Conservation (phyloP, 2,888 invertebrate genomes). For the Orchesellides sinensis region DNA sequence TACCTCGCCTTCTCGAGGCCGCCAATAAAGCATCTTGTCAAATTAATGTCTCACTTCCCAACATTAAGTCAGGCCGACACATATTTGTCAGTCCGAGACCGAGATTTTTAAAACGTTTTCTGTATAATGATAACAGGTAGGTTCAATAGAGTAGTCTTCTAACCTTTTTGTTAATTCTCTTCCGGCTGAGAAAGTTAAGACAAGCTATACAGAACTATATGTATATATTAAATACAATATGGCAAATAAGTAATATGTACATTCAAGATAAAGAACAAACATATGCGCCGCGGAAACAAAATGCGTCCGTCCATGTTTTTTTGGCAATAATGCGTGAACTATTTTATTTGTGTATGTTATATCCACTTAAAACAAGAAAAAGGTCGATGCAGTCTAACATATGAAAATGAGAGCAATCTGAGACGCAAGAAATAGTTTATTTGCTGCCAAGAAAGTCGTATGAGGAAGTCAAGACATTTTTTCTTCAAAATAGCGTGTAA, state of each 20-base stretch:
- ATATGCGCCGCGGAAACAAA: constrained; percentile 14
- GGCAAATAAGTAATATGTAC: neutral
- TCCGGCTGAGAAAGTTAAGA: too few species aligned
- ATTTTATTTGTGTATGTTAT: neutral
- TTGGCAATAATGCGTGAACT: constrained; percentile 22
- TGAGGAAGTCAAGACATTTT: constrained; percentile 29
- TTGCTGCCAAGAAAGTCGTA: constrained; percentile 17
- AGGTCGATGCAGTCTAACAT: constrained; percentile 28
- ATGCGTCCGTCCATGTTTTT: constrained; percentile 34
- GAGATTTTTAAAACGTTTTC: neutral
- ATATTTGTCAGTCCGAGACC: neutral
- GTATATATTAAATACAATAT: neutral
- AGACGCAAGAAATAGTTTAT: constrained; percentile 13
- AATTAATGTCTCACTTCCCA: constrained; percentile 6
- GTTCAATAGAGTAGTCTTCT: too few species aligned
- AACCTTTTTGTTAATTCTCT: neutral
- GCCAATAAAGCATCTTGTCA: constrained; percentile 33
- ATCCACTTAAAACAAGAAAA: neutral
- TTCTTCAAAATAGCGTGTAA: constrained; percentile 44
- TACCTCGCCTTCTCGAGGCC: constrained; percentile 16
- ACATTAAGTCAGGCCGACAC: neutral
- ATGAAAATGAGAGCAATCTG: constrained; percentile 21
- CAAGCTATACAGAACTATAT: neutral
- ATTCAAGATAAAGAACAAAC: too few species aligned
- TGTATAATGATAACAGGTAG: neutral